Evolutionary conservation across 2,797 vertebrate genomes (phyloP), one percentile per base, ranked within the genome.

Genomic region (Pantherophis vulpinus): DNA sequence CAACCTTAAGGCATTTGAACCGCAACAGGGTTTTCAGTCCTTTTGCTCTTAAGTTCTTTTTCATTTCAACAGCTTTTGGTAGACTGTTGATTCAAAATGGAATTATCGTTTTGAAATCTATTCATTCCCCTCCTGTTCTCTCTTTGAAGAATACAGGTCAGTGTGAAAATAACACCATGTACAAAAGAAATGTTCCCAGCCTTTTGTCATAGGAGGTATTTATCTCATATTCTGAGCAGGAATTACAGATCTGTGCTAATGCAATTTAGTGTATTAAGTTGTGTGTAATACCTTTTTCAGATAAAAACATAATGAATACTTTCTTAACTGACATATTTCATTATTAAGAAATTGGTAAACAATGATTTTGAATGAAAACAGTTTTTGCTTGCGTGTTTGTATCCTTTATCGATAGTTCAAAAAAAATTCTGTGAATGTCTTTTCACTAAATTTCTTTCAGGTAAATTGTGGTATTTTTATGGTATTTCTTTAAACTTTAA

Each of bases 1-100:
- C 95, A 91, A 93, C 93, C 95, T 97, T 96, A 96, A 95, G 93
- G 96, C 96, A 95, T 96, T 97, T 92, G 89, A 92, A 96, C 97
- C 93, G 96, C 97, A 97, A 96, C 87, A 86, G 32, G 93, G 93
- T 92, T 94, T 47, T 59, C 60, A 13, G 23, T n/a, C 14, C 54
- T 42, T 95, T 95, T 96, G 93, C 93, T 96, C 96, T 97, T 97
- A 96, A 96, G 94, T 95, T 95, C 27, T 29, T 95, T 95, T 96
- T 96, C 96, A 93, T 96, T 95, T 74, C 14, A 20, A 74, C 94
- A 97, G 95, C 95, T 94, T 96, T 97, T 95, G 96, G 95, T 95
- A 97, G 94, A 79, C 95, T 94, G 0, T 95, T 96, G 93, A 96
- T 97, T 97, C 93, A 94, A 23, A 88, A 89, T 92, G 92, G 91